Conservation (phyloP, 2,888 invertebrate species). For the Ceraclea dissimilis region DNA sequence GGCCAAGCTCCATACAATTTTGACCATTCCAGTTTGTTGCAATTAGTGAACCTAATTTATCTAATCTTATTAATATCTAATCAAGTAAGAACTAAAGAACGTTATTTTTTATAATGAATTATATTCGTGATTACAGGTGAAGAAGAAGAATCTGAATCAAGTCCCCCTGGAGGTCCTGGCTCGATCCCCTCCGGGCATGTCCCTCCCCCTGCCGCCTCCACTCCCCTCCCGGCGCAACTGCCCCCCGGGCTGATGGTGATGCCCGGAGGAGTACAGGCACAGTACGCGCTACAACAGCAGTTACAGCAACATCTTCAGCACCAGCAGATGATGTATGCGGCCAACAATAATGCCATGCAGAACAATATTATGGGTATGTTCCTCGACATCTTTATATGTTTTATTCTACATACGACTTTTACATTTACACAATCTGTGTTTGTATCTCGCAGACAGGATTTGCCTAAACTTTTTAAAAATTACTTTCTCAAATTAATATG, state of each 20-base stretch:
- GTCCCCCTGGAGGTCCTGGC: slow-evolving; percentile 28
- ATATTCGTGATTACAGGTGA: slow-evolving; percentile 44
- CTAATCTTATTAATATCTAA: too few relatives aligned
- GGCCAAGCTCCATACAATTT: too few relatives aligned
- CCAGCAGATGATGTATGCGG: slow-evolving; percentile 41
- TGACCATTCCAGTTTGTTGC: too few relatives aligned
- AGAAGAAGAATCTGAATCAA: slow-evolving; percentile 31
- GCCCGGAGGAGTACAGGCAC: slow-evolving; percentile 52
- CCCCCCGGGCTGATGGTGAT: slow-evolving; percentile 24
- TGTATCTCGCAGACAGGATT: too few relatives aligned
- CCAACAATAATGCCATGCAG: slow-evolving; percentile 39
- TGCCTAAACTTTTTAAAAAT: too few relatives aligned
- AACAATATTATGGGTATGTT: slow-evolving; percentile 52
- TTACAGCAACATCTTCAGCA: slow-evolving; percentile 56
- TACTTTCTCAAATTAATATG: too few relatives aligned
- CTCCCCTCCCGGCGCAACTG: slow-evolving; percentile 8
- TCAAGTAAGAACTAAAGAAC: too few relatives aligned
- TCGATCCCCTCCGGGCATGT: slow-evolving; percentile 25
- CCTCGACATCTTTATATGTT: neutral
- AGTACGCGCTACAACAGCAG: slow-evolving; percentile 53
- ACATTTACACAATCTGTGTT: too few relatives aligned
- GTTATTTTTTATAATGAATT: too few relatives aligned
- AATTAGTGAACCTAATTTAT: too few relatives aligned
- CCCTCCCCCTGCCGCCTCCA: slow-evolving; percentile 17
- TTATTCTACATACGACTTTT: neutral